phyloP scores from a whole-genome alignment of 1,140 invertebrate species.

The Cydia strobilella region DNA sequence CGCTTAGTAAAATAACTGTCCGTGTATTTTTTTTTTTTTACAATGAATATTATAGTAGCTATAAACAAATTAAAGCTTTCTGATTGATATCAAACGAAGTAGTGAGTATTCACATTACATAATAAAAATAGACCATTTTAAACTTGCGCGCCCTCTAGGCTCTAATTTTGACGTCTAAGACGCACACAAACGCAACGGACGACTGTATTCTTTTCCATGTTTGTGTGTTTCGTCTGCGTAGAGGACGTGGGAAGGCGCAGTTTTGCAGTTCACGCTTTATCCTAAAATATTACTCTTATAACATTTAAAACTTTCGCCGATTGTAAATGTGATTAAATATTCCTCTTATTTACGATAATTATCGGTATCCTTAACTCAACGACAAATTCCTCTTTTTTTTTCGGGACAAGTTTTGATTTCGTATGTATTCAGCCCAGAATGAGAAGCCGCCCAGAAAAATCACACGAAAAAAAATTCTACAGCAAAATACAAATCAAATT shows the following conservation, averaged over 20 bases:
- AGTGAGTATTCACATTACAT: not conserved
- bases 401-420: no score
- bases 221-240: not conserved
- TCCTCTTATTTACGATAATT: no score
- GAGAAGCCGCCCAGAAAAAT: no score
- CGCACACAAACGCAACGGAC: not conserved
- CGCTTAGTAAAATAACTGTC: not conserved
- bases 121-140: not conserved
- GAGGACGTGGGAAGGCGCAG: not conserved
- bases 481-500: no score
- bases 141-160: not conserved
- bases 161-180: not conserved
- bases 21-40: not conserved
- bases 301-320: no score
- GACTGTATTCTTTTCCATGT: not conserved
- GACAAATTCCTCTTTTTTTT: no score
- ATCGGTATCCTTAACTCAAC: no score
- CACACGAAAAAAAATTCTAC: no score
- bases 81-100: slow-evolving; percentile 1
- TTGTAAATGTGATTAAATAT: no score
- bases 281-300: no score
- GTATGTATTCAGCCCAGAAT: no score
- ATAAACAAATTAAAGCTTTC: not conserved
- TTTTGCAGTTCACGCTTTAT: no score
- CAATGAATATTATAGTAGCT: not conserved